Evolutionary conservation across 2,797 vertebrate genomes (phyloP).

Genomic region (Danio albolineatus): DNA sequence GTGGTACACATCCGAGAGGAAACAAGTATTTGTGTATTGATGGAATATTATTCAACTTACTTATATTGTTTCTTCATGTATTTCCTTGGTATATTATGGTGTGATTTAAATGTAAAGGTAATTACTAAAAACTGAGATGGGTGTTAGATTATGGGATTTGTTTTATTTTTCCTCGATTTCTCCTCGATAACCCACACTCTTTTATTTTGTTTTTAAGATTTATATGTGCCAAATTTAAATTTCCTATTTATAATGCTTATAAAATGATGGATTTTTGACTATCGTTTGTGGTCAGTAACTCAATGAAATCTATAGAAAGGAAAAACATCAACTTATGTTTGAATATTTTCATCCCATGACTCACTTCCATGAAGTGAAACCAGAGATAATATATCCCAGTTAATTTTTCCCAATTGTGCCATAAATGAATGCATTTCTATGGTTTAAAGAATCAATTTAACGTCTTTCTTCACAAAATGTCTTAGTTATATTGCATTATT

Average conservation of each 20-base stretch:
- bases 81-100: conserved; percentile 17
- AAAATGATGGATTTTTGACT: conserved; percentile 8
- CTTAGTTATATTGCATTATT: conserved; percentile 39
- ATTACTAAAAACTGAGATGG: conserved; percentile 21
- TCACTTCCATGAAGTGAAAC: conserved; percentile 53
- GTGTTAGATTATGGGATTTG: conserved; percentile 4
- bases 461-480: conserved; percentile 24
- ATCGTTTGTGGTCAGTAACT: conserved; percentile 2
- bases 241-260: conserved; percentile 15
- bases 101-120: conserved; percentile 22
- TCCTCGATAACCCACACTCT: background rate
- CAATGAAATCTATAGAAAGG: background rate
- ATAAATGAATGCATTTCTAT: conserved; percentile 44
- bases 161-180: background rate
- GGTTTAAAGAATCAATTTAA: conserved; percentile 25
- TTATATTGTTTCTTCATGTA: conserved; percentile 12
- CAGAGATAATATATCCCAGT: conserved; percentile 28
- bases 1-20: conserved; percentile 22
- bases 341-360: conserved; percentile 41
- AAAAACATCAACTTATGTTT: conserved; percentile 22
- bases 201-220: conserved; percentile 9
- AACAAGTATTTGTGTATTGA: conserved; percentile 14
- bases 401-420: conserved; percentile 28
- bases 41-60: conserved; percentile 5
- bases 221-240: conserved; percentile 17